Percentiles rank a stretch among this genome's conserved stretches.
These are phyloP conservation scores for Peucedramus taeniatus DNA, from an alignment of 2,113 vertebrate genomes.

Conservation along the genomic window DNA sequence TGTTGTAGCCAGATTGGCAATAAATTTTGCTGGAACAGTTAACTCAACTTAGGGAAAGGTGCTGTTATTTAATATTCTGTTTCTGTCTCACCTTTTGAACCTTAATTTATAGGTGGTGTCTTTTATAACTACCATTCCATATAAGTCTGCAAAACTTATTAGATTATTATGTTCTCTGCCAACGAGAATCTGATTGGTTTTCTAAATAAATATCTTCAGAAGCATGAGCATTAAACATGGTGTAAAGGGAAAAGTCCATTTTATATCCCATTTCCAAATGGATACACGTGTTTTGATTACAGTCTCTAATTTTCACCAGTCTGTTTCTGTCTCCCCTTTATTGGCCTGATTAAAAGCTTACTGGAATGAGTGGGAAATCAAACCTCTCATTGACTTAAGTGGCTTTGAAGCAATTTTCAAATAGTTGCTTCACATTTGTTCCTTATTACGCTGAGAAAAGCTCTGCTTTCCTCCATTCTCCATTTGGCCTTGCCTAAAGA, in stretches of 20 bases:
- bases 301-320: neutral
- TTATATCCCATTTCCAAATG: neutral
- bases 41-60: slow-evolving; percentile 18
- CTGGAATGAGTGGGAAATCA: neutral
- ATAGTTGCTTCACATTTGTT: neutral
- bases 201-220: neutral
- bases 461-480: neutral
- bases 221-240: neutral
- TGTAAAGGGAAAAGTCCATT: neutral
- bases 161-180: neutral
- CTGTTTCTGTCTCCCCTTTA: neutral
- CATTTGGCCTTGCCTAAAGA: neutral
- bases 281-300: neutral
- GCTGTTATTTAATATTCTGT: slow-evolving; percentile 38
- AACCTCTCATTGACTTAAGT: neutral
- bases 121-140: neutral
- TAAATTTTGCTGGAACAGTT: slow-evolving; percentile 52
- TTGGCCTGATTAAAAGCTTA: slow-evolving; percentile 7
- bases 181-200: neutral
- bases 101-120: slow-evolving; percentile 5
- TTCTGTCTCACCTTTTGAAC: slow-evolving; percentile 37
- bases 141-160: neutral
- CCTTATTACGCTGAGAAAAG: neutral
- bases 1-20: slow-evolving; percentile 62
- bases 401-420: neutral